Base-by-base conservation (phyloP, 2,113 vertebrate species). In the Alces alces region DNA sequence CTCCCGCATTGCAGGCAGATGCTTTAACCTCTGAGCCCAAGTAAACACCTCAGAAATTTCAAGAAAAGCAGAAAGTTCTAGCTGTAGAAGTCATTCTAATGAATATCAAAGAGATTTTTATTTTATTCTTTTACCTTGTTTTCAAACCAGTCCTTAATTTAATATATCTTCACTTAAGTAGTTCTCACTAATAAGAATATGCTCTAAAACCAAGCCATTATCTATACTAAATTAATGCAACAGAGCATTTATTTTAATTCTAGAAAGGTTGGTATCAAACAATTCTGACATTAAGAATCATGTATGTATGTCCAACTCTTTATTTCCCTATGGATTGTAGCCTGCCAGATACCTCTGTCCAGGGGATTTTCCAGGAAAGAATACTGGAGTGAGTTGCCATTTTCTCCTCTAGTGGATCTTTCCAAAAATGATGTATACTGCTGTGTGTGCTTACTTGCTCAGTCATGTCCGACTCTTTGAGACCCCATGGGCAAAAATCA, bases 71-170 rank as follows among this genome's bases (percentile, higher is more conserved):
- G 91, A 64, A 94, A 96, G 91, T 10, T n/a, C 66, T 86, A 84
- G 55, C 85, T 60, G 11, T 52, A 86, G 89, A 80, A 96, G 78
- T 93, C 96, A 94, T 91, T 96, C 45, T 97, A 95, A 91, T 96
- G 79, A 97, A 97, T 91, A 94, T 70, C 89, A 86, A 92, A 92
- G 85, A 96, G 64, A 93, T 73, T 96, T 90, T 83, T 87, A 94
- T 89, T 88, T 95, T 96, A 39, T 96, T 94, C 86, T 95, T 96
- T 96, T 87, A 92, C 73, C 93, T 94, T 91, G 66, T 39, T 83
- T 86, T 96, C 55, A 95, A 96, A 83, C 27, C 58, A 91, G 84
- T 43, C 87, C 39, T 97, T 97, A 96, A 93, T 93, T 96, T 96
- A 98, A 95, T 54, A 88, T 7, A 87, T 76, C 64, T 96, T 97